Evolutionary conservation across 1,140 invertebrate genomes (phyloP), one percentile per base, ranked within the genome.

Genomic region (Aphelinus certus): DNA sequence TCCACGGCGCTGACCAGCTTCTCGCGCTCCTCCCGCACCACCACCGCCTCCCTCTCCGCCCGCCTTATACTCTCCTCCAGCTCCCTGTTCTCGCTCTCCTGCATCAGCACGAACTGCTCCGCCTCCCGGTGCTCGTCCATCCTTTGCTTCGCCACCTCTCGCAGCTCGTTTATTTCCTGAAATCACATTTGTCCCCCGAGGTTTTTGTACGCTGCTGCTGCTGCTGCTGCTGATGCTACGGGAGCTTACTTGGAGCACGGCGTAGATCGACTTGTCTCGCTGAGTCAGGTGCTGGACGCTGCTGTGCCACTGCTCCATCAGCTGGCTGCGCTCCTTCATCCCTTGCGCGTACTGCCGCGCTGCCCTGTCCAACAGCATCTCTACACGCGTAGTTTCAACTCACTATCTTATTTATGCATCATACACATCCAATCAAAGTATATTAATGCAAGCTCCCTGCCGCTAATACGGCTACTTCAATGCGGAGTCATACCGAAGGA

Each of bases 221-320:
- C n/a, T 42, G 9, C 3, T 42, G 1, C 6, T 51, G 10, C 2
- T 49, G 10, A 49, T 53, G 3, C 3, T 49, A 58, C 45, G 62
- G 2, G 53, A 77, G 72, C 61, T 70, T 77, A 85, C 83, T 72
- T 80, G 78, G 0, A 82, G 70, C 5, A 66, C 79, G n/a, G 79
- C 67, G 63, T 84, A 77, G 58, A 86, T 85, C 9, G 82, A 79
- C 51, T 83, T 75, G 53, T 89, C 85, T 48, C 83, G 80, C 66
- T 87, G 81, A 10, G 82, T 79, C 0, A 87, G 78, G 57, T 88
- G 80, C 3, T 76, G 69, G 0, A 83, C 82, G 47, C 86, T 85
- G 49, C 85, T 81, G 9, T 83, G 83, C 88, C 87, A 89, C 46
- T 87, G 87, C 68, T 82, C 81, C 72, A 89, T 85, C 49, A 88